phyloP scores from a whole-genome alignment of 2,797 vertebrate species.

The Chelon auratus region DNA sequence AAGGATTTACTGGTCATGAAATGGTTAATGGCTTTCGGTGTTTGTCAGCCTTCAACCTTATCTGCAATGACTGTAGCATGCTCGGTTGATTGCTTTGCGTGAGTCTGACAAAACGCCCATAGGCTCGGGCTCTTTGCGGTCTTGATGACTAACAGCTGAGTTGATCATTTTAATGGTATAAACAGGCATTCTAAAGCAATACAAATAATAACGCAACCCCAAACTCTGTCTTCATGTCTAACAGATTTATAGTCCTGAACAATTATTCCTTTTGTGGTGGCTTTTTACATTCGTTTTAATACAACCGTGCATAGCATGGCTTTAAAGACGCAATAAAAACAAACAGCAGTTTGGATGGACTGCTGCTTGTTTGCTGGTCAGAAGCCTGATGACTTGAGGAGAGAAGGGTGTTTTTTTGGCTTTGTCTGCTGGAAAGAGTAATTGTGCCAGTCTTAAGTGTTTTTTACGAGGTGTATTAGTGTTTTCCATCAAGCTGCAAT shows the following conservation, averaged over 20 bases:
- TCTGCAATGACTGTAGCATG: constrained; percentile 36
- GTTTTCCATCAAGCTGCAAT: constrained; percentile 83
- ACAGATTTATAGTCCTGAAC: constrained; percentile 42
- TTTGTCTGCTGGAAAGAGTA: constrained; percentile 78
- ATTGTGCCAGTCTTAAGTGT: constrained; percentile 79
- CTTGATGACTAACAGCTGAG: constrained; percentile 32
- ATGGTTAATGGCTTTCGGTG: constrained; percentile 50
- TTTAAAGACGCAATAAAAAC: constrained; percentile 41
- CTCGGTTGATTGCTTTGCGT: constrained; percentile 48
- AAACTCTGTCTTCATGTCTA: constrained; percentile 17
- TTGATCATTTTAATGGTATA: constrained; percentile 32
- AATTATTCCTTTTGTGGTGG: constrained; percentile 33
- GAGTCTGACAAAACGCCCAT: constrained; percentile 43
- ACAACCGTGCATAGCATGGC: constrained; percentile 24
- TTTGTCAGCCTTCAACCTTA: constrained; percentile 48
- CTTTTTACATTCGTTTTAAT: constrained; percentile 35
- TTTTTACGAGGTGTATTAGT: constrained; percentile 82
- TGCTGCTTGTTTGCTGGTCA: constrained; percentile 66
- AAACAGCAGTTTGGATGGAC: constrained; percentile 60
- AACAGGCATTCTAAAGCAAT: constrained; percentile 33
- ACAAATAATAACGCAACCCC: constrained; percentile 35
- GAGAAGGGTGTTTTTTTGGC: constrained; percentile 69
- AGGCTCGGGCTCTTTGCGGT: constrained; percentile 10
- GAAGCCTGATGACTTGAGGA: constrained; percentile 59
- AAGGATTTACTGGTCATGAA: constrained; percentile 52